Conservation (phyloP, 2,888 invertebrate genomes). For the Encarsia formosa region DNA sequence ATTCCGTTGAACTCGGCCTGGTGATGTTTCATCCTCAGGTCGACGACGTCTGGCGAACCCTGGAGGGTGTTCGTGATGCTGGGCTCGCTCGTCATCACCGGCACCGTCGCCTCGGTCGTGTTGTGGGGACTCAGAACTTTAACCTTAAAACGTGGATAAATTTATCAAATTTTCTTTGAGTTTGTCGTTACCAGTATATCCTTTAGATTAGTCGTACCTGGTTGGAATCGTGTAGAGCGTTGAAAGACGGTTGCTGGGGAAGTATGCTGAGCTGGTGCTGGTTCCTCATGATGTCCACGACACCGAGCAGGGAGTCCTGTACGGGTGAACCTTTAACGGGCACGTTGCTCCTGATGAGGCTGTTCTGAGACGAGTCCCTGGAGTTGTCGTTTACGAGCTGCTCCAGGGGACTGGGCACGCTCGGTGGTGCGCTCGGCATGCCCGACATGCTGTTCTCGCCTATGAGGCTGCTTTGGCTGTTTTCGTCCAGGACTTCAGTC, state of each 20-base stretch:
- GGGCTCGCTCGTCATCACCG: conserved; percentile 37
- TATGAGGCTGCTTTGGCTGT: conserved; percentile 62
- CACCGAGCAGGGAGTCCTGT: conserved; percentile 44
- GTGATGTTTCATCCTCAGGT: conserved; percentile 64
- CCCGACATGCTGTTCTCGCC: conserved; percentile 50
- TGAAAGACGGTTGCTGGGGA: conserved; percentile 37
- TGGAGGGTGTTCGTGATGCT: conserved; percentile 34
- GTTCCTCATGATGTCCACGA: conserved; percentile 52
- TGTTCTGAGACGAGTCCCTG: conserved; percentile 32
- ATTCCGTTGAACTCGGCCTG: conserved; percentile 57
- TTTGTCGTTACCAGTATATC: background rate
- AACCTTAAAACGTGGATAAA: conserved; percentile 28
- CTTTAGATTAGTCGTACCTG: no score
- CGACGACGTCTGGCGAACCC: conserved; percentile 57
- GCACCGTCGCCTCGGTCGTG: conserved; percentile 42
- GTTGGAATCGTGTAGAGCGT: conserved; percentile 38
- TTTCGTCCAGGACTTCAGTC: conserved; percentile 67
- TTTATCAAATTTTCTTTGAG: background rate
- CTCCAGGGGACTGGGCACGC: conserved; percentile 42
- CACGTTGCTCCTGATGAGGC: conserved; percentile 1
- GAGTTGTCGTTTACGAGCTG: conserved; percentile 53
- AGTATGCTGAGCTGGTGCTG: conserved; percentile 40
- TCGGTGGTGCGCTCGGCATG: conserved; percentile 37
- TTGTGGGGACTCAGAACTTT: conserved; percentile 46
- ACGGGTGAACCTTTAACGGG: conserved; percentile 36